phyloP scores from a whole-genome alignment of 1,140 invertebrate species.

The Pissodes strobi region DNA sequence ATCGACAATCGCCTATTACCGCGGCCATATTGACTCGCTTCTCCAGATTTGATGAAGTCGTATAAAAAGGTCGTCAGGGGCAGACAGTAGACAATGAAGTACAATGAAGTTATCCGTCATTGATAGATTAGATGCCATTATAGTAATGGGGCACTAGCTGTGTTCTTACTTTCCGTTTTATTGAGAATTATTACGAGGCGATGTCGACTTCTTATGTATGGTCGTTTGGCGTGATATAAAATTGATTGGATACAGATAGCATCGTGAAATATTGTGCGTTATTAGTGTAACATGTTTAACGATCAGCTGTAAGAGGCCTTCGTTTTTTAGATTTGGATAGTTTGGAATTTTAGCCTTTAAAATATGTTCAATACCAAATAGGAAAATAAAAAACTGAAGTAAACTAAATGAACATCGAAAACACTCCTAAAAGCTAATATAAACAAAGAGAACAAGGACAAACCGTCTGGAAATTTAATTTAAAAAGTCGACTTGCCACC shows the following conservation, averaged over 20 bases:
- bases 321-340: no score
- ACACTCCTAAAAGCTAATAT: no score
- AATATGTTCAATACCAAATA: no score
- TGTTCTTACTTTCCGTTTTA: slow-evolving; percentile 31
- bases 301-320: no score
- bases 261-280: no score
- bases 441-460: no score
- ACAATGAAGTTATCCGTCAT: slow-evolving; percentile 37
- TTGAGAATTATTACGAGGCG: slow-evolving; percentile 17
- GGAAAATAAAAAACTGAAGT: no score
- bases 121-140: slow-evolving; percentile 43
- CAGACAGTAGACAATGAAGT: slow-evolving; percentile 17
- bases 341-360: no score
- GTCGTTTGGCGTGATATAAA: background rate
- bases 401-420: no score
- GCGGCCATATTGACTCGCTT: slow-evolving; percentile 24
- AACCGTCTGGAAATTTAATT: no score
- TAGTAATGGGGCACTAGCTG: slow-evolving; percentile 26
- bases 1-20: slow-evolving; percentile 21
- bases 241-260: slow-evolving; percentile 7
- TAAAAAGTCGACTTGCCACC: no score
- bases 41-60: slow-evolving; percentile 30
- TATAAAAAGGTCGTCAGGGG: slow-evolving; percentile 33
- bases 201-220: background rate
- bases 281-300: no score